Conservation (phyloP, 2,113 vertebrate species). For the Corythornis cristatus region DNA sequence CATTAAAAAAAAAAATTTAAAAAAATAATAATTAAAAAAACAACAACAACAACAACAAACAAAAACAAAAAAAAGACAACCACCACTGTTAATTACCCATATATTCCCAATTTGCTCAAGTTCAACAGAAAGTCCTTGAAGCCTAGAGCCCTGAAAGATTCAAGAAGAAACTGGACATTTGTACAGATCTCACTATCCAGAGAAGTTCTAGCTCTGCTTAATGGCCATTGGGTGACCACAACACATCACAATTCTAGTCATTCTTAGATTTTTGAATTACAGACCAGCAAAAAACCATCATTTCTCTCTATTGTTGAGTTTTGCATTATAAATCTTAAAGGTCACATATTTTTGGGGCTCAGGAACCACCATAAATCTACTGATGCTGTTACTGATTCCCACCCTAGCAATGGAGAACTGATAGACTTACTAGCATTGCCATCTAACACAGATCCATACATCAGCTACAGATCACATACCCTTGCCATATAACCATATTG, state of each 20-base stretch:
- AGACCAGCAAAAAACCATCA: not conserved
- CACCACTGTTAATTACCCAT: not conserved
- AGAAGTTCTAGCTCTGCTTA: not conserved
- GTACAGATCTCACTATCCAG: not conserved
- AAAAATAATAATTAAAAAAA: not conserved
- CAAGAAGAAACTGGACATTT: not conserved
- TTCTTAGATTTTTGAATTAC: not conserved
- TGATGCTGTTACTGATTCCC: not conserved
- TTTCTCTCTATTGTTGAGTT: not conserved
- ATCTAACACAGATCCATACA: not conserved
- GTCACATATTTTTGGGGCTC: not conserved
- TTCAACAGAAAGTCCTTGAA: not conserved
- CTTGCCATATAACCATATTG: slow-evolving; percentile 43
- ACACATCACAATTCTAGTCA: not conserved
- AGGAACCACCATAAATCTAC: not conserved
- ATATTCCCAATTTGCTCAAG: not conserved
- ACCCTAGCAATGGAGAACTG: not conserved
- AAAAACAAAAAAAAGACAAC: no score
- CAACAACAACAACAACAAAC: no score
- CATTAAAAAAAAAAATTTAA: not conserved
- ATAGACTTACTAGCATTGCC: not conserved
- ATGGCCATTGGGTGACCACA: not conserved
- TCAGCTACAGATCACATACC: slow-evolving; percentile 26
- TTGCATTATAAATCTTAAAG: not conserved
- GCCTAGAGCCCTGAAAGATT: not conserved